Conservation (phyloP, 2,113 vertebrate genomes). For the Irena cyanogastra region DNA sequence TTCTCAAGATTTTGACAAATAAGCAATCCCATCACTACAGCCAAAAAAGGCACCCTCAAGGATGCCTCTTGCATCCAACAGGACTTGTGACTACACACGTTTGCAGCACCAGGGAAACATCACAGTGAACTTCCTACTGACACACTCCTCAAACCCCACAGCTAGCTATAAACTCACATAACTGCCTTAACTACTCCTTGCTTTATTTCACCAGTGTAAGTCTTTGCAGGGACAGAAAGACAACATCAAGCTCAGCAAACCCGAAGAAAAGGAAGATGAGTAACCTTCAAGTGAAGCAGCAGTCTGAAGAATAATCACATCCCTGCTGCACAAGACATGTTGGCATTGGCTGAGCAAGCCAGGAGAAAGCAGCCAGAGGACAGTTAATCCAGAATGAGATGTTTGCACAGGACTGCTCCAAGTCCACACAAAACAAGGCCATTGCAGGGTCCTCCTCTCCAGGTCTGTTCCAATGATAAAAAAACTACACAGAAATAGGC, state of each 20-base stretch:
- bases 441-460: background rate
- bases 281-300: background rate
- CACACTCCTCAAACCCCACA: background rate
- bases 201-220: background rate
- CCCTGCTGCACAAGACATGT: accelerated
- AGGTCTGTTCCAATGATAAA: background rate
- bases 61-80: background rate
- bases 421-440: background rate
- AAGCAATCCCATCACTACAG: background rate
- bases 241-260: background rate
- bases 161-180: background rate
- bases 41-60: background rate
- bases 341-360: accelerated
- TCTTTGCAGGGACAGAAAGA: background rate
- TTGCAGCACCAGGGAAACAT: background rate
- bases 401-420: background rate
- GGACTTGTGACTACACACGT: accelerated
- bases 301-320: background rate
- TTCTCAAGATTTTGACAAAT: background rate
- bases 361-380: background rate
- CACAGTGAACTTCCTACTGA: background rate
- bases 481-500: background rate
- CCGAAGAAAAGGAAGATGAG: background rate
- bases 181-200: background rate
- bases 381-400: background rate